Base-by-base conservation (phyloP, 2,113 vertebrate genomes). In the Hoplias malabaricus region DNA sequence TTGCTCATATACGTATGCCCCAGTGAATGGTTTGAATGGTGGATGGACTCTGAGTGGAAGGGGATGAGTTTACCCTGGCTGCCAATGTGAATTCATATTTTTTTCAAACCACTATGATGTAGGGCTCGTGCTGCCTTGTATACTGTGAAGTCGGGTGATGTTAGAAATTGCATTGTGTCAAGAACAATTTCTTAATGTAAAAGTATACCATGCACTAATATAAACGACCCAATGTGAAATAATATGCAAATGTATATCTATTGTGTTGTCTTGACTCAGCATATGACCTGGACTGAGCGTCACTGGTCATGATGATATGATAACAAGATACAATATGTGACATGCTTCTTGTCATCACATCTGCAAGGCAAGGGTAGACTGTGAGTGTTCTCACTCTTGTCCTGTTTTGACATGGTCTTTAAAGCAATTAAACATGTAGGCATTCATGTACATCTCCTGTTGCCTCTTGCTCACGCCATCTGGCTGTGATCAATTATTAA, bases 401-500 rank as follows among this genome's bases (percentile, higher is more conserved):
- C 89, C 89, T 92, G 92, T 90, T 91, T 90, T 92, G 90, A 92
- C 91, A 92, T 87, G 90, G 90, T 90, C 90, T 92, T 90, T 92
- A 91, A 92, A 92, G 92, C 90, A 93, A 93, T 93, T 93, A 92
- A 93, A 92, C 91, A 90, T 90, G 90, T 90, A 90, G 90, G 87
- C 84, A 86, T 88, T 92, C 86, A 91, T 92, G 92, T 92, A 90
- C 85, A 87, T 90, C 89, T 92, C 88, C 87, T 91, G 90, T 92
- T 92, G 90, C 88, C 89, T 90, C 86, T 86, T 82, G 83, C 91
- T 89, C 85, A 85, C 84, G 88, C 92, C 92, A 93, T 93, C 92
- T 93, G 85, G 91, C 87, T 91, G 85, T 85, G 73, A 91, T 93
- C 84, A 90, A 93, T 93, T 91, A 93, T 93, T 93, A 86, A 93